Percentiles rank a stretch among this genome's conserved stretches.
Conservation (phyloP, 2,113 vertebrate species). For the Scomber japonicus region DNA sequence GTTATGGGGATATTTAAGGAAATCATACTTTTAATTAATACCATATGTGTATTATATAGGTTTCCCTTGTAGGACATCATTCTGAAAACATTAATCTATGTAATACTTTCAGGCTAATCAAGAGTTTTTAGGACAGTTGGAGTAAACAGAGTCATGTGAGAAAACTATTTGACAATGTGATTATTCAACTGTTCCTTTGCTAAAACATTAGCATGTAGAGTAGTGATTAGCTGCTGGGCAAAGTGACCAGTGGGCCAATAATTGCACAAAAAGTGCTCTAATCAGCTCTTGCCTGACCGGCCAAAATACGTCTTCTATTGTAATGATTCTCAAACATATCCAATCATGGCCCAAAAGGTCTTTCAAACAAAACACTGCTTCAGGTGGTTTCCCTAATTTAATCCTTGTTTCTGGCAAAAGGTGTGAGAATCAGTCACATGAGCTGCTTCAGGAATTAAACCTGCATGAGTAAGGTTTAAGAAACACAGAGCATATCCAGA, state of each 20-base stretch:
- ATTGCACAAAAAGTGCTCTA: neutral
- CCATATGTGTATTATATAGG: neutral
- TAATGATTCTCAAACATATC: constrained; percentile 19
- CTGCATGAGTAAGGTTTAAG: constrained; percentile 36
- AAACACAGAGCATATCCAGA: constrained; percentile 22
- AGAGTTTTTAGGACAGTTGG: neutral
- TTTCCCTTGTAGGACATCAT: neutral
- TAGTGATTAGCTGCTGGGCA: constrained; percentile 10
- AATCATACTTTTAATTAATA: constrained; percentile 18
- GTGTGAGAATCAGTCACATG: constrained; percentile 36
- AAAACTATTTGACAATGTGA: neutral
- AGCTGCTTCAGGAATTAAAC: constrained; percentile 44
- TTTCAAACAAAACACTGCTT: constrained; percentile 32
- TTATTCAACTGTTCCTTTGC: constrained; percentile 9
- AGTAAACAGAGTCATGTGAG: neutral
- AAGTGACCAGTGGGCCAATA: constrained; percentile 1
- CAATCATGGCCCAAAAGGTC: constrained; percentile 16
- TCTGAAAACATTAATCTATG: neutral
- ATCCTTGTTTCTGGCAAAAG: constrained; percentile 37
- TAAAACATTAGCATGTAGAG: neutral
- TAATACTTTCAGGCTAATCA: neutral
- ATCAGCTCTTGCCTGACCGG: neutral
- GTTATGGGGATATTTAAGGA: constrained; percentile 9
- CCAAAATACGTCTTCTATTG: neutral
- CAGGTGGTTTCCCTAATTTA: constrained; percentile 47